Conservation (phyloP, 1,140 invertebrate species). For the Acromyrmex echinatior region DNA sequence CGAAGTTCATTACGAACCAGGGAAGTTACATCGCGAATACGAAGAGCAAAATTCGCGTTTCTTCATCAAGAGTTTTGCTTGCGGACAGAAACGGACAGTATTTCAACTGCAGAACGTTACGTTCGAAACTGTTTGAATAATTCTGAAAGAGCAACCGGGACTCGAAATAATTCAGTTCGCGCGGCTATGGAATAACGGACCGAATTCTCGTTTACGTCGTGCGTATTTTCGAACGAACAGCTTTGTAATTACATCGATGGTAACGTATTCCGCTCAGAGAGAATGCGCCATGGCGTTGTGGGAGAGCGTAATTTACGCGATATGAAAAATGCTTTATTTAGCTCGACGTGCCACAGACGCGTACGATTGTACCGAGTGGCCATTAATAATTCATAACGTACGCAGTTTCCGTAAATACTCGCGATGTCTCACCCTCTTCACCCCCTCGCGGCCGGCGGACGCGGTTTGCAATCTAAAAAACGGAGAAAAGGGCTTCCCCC, state of each 20-base stretch:
- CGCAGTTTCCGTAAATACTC: conserved; percentile 68
- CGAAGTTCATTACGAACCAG: neutral
- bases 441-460: neutral
- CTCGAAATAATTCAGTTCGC: conserved; percentile 50
- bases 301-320: conserved; percentile 53
- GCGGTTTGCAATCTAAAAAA: conserved; percentile 56
- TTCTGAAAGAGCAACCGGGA: conserved; percentile 16
- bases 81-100: neutral
- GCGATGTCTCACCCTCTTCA: conserved; percentile 30
- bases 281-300: conserved; percentile 3
- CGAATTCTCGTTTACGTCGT: conserved; percentile 37
- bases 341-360: conserved; percentile 13
- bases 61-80: conserved; percentile 1
- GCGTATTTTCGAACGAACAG: conserved; percentile 37
- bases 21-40: neutral
- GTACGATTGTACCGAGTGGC: conserved; percentile 38
- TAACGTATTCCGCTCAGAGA: conserved; percentile 23
- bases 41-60: conserved; percentile 1
- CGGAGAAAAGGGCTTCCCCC: neutral
- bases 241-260: conserved; percentile 49
- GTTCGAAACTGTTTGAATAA: conserved; percentile 23
- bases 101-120: neutral
- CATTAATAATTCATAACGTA: conserved; percentile 73
- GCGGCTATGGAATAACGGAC: conserved; percentile 14
- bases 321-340: conserved; percentile 63